Percentiles rank a stretch among this genome's conserved stretches.
Conservation (phyloP, 1,140 invertebrate genomes). For the Ceratina australensis region DNA sequence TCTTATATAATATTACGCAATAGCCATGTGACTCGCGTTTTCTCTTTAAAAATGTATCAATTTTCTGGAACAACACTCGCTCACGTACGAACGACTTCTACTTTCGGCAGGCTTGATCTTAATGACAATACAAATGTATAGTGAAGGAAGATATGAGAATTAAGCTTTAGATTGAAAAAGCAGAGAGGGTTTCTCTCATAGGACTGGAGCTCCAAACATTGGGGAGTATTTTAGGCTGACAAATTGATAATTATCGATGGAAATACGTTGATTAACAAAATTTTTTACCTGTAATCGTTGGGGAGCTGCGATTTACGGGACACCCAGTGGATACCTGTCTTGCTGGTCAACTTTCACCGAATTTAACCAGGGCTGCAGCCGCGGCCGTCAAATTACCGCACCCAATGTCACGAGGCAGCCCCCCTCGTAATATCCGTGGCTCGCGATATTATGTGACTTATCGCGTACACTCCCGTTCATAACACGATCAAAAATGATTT, state of each 20-base stretch:
- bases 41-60: constrained; percentile 6
- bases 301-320: background rate
- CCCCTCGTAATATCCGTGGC: constrained; percentile 60
- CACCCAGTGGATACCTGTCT: constrained; percentile 27
- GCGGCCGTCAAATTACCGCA: constrained; percentile 60
- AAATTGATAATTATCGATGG: background rate
- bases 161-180: background rate
- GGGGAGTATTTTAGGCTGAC: background rate
- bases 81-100: background rate
- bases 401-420: constrained; percentile 63
- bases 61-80: background rate
- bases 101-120: background rate
- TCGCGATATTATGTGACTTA: constrained; percentile 51
- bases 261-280: no score
- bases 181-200: background rate
- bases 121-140: background rate
- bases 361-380: constrained; percentile 42
- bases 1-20: constrained; percentile 16
- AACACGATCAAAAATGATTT: no score
- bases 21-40: background rate
- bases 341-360: constrained; percentile 60
- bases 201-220: no score
- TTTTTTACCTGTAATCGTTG: no score
- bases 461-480: background rate
- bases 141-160: background rate